phyloP scores from a whole-genome alignment of 2,113 vertebrate species.

The Platysternon megacephalum region DNA sequence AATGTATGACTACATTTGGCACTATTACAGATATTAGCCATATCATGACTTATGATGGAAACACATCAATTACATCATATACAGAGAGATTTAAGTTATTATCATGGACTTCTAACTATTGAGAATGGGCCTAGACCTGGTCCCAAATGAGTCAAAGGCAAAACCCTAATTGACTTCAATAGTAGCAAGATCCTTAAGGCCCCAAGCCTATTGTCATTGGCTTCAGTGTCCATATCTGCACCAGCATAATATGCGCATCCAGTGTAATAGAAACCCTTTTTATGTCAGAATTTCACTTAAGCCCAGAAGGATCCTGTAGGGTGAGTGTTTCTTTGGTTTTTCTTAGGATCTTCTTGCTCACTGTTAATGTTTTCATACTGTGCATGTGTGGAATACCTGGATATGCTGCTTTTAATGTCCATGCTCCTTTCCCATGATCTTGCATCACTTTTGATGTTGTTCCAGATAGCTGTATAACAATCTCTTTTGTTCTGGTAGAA shows the following conservation, averaged over 20 bases:
- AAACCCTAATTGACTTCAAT: neutral
- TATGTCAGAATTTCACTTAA: neutral
- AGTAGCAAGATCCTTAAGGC: neutral
- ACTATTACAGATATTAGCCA: neutral
- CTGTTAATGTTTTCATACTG: neutral
- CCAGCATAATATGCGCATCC: neutral
- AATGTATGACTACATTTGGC: neutral
- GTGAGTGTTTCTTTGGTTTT: neutral
- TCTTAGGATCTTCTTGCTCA: neutral
- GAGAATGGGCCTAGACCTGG: neutral
- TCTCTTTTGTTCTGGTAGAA: neutral
- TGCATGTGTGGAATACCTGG: neutral
- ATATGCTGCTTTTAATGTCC: neutral
- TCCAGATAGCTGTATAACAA: neutral
- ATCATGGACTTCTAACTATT: fast-evolving
- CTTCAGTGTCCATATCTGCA: neutral
- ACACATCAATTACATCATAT: neutral
- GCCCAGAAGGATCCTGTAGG: neutral
- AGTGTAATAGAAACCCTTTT: neutral
- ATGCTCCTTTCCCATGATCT: neutral
- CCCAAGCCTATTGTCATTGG: neutral
- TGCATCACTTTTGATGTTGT: neutral
- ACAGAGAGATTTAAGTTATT: neutral
- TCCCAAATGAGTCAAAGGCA: neutral
- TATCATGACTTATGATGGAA: neutral